Evolutionary conservation across 2,888 invertebrate species (phyloP), one percentile per base, ranked within the genome.

Genomic region (Metalampra italica): DNA sequence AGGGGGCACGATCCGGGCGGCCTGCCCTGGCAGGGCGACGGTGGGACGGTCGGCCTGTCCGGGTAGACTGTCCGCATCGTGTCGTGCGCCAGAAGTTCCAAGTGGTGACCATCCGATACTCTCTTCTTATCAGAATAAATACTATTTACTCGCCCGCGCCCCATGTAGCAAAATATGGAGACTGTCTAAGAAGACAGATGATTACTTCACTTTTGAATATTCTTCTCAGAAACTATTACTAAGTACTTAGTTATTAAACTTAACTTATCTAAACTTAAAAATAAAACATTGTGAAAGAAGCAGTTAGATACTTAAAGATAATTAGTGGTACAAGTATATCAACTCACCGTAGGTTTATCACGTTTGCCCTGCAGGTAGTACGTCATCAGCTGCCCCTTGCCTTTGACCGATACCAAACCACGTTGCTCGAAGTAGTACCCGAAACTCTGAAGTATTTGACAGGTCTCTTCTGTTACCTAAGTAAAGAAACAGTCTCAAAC

Each of bases 391-490:
- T 98, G 95, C 11, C 98, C 98, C 85, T 98, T 99, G 60, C 98
- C 98, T 83, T 99, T 99, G 42, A 99, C 98, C 39, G 96, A 94
- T 11, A 99, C 98, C 52, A 98, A 89, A 5, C 98, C 98, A 2
- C 98, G 93, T 74, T 98, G 97, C 77, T 97, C 97, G 78, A 98
- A 98, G 56, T 93, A 94, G 82, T 97, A 98, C 0, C 97, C 97
- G 73, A 97, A 98, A 45, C 92, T 92, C 72, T 96, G 93, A 22
- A 99, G 91, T 57, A 98, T 97, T 61, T 94, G 92, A 65, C 96
- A 95, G 0, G 97, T 98, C 75, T 98, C 98, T 75, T 98, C 97
- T 0, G 98, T 98, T 29, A 98, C 98, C 97, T 98, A 65, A n/a
- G 7, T 7, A 15, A 75, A 62, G 54, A 43, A 40, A 30, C 30